Conservation (phyloP, 2,797 vertebrate genomes). For the Takifugu rubripes region DNA sequence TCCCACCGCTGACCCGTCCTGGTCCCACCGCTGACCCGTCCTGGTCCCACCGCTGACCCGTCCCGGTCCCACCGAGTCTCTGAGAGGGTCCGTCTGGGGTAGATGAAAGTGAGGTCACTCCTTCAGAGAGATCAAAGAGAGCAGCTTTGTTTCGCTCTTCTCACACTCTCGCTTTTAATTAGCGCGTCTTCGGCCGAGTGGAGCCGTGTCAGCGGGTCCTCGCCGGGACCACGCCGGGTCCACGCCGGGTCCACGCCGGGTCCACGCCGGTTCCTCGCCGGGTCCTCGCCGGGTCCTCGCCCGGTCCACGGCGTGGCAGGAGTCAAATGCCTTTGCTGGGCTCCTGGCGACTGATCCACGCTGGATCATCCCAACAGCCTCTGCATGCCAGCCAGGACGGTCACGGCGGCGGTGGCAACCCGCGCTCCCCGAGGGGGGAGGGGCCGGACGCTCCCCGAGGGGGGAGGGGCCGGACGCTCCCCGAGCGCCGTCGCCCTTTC, state of each 20-base stretch:
- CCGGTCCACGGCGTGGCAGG: no score
- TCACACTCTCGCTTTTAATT: constrained; percentile 59
- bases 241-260: no score
- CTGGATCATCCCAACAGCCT: constrained; percentile 34
- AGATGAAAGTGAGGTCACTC: constrained; percentile 17
- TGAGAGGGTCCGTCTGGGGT: not conserved
- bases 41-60: no score
- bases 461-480: constrained; percentile 22
- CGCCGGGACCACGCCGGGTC: no score
- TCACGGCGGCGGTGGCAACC: constrained; percentile 38
- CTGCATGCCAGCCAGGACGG: constrained; percentile 40
- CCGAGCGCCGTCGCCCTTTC: not conserved
- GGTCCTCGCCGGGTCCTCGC: no score
- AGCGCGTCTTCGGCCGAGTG: constrained; percentile 52
- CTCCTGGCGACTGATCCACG: constrained; percentile 49
- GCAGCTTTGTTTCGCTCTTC: constrained; percentile 35
- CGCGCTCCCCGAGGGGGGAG: constrained; percentile 32
- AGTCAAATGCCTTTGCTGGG: constrained; percentile 63
- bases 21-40: no score
- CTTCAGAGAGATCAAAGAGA: constrained; percentile 11
- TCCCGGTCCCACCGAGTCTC: no score
- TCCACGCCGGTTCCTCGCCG: no score
- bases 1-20: no score
- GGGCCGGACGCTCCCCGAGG: constrained; percentile 29
- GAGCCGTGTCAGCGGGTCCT: constrained; percentile 41